phyloP scores from a whole-genome alignment of 2,888 invertebrate species.

The Phyllotreta striolata region DNA sequence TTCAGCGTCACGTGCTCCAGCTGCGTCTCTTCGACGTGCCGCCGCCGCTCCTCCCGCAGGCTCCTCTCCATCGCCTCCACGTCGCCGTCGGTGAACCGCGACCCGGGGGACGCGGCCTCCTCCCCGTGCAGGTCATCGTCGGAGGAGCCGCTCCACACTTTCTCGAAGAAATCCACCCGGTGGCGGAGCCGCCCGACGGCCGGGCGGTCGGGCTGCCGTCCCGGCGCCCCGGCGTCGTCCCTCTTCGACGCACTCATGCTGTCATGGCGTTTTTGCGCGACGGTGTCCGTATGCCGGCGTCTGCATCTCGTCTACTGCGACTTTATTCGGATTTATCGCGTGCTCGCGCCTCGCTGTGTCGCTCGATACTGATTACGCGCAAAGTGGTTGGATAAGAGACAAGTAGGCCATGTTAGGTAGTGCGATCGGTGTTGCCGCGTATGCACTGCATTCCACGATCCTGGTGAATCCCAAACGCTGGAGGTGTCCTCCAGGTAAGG shows the following conservation, averaged over 20 bases:
- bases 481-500: no score
- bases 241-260: conserved; percentile 50
- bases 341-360: conserved; percentile 52
- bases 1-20: conserved; percentile 70
- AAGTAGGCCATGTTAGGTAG: conserved; percentile 19
- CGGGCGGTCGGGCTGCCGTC: conserved; percentile 53
- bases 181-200: conserved; percentile 69
- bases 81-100: conserved; percentile 41
- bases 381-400: conserved; percentile 37
- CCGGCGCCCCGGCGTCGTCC: conserved; percentile 47
- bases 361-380: conserved; percentile 56
- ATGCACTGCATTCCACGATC: no score
- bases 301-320: conserved; percentile 41
- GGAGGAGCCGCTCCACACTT: conserved; percentile 72
- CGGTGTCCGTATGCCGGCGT: conserved; percentile 34
- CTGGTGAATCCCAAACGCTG: conserved; percentile 7
- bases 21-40: conserved; percentile 57
- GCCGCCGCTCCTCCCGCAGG: conserved; percentile 49
- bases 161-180: conserved; percentile 82
- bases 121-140: conserved; percentile 38
- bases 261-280: conserved; percentile 41
- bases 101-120: neutral
- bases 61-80: conserved; percentile 50
- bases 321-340: conserved; percentile 37
- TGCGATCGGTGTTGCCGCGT: conserved; percentile 10